Evolutionary conservation across 2,113 vertebrate genomes (phyloP).

Genomic region (Phaethornis superciliosus): DNA sequence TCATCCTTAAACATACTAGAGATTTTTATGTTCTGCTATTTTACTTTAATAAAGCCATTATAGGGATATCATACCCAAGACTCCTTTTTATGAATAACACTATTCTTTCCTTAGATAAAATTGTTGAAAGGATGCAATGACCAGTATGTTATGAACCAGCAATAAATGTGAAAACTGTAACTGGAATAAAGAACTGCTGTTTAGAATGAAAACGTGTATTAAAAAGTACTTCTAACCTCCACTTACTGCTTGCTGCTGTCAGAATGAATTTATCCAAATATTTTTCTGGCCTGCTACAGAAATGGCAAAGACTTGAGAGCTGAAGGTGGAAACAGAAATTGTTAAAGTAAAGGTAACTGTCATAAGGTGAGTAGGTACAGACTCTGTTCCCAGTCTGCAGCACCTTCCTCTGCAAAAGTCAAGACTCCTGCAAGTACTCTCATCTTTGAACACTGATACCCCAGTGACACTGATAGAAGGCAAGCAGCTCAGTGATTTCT

Average conservation of each 20-base stretch:
- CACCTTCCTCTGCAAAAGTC: background rate
- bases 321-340: background rate
- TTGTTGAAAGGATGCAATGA: background rate
- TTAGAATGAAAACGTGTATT: background rate
- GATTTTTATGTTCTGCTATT: background rate
- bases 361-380: background rate
- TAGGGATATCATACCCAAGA: background rate
- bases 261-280: background rate
- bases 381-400: background rate
- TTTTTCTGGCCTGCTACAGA: background rate
- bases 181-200: background rate
- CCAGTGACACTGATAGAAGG: background rate
- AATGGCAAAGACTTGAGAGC: background rate
- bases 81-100: background rate
- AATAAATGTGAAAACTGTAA: background rate
- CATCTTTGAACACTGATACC: background rate
- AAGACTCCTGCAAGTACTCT: background rate
- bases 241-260: background rate
- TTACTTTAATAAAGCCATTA: slow-evolving; percentile 1
- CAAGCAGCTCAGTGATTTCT: background rate
- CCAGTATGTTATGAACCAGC: background rate
- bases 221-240: background rate
- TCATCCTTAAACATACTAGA: background rate
- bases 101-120: background rate
- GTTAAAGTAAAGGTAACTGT: background rate